These are phyloP conservation scores for Galerucella nymphaeae DNA, from an alignment of 2,888 invertebrate species.

Conservation along the genomic window DNA sequence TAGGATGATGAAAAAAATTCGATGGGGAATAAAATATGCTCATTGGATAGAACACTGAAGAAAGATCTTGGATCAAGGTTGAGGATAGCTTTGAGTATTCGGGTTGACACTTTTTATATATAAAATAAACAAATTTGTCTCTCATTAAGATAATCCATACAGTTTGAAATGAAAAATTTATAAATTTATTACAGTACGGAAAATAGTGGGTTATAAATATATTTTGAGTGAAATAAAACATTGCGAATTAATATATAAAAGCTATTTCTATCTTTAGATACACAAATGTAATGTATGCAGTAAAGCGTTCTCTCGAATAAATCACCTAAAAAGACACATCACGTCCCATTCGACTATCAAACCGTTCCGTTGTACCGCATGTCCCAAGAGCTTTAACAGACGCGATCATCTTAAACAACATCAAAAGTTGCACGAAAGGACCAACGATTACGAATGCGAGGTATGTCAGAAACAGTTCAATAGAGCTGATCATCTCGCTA, in stretches of 20 bases:
- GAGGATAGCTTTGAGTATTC: no score
- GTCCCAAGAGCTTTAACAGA: constrained; percentile 63
- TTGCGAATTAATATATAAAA: background rate
- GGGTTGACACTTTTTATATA: no score
- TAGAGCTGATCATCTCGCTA: constrained; percentile 66
- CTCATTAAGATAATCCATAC: background rate
- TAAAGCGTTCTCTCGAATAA: constrained; percentile 65
- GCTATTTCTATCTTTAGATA: constrained; percentile 41
- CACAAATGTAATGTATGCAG: constrained; percentile 64
- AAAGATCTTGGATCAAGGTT: no score
- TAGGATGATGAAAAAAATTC: no score
- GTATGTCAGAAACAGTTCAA: constrained; percentile 67
- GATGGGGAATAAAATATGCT: no score
- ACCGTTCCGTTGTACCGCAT: constrained; percentile 62
- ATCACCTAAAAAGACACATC: constrained; percentile 66
- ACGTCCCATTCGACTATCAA: constrained; percentile 64
- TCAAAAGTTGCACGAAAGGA: constrained; percentile 55
- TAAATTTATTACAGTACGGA: background rate
- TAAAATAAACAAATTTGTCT: no score
- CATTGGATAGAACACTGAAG: no score
- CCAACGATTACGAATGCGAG: constrained; percentile 64
- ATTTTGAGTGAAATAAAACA: background rate
- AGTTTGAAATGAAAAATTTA: background rate
- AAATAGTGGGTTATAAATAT: background rate
- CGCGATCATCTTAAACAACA: constrained; percentile 61